Evolutionary conservation across 2,113 vertebrate species (phyloP).

Genomic region (Rhabdornis inornatus): DNA sequence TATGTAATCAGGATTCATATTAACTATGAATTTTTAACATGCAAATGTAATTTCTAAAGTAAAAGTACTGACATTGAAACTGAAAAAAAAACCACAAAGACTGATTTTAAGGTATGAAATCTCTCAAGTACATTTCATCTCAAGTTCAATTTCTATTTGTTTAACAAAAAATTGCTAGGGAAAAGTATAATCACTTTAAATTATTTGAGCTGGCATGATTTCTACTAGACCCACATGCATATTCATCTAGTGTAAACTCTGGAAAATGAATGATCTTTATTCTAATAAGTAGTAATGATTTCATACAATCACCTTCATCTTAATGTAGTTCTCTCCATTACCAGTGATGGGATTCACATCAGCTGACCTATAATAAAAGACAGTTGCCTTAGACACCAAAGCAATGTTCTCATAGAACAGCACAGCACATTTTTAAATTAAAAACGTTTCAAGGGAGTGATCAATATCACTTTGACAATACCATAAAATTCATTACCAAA

Average conservation of each 20-base stretch:
- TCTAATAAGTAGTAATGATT: slow-evolving; percentile 49
- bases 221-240: not conserved
- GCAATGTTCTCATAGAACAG: not conserved
- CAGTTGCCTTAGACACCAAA: slow-evolving; percentile 12
- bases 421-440: slow-evolving; percentile 25
- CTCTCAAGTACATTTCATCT: not conserved
- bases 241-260: not conserved
- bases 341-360: slow-evolving; percentile 18
- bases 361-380: slow-evolving; percentile 51
- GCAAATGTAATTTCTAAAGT: not conserved
- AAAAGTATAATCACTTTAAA: not conserved
- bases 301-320: slow-evolving; percentile 6
- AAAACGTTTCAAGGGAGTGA: not conserved
- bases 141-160: not conserved
- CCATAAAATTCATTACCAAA: not conserved
- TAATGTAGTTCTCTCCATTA: slow-evolving; percentile 24
- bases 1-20: not conserved
- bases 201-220: not conserved
- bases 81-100: not conserved
- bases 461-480: not conserved
- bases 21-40: not conserved
- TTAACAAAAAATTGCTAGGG: not conserved
- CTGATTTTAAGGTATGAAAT: not conserved
- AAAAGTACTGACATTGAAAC: not conserved
- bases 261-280: slow-evolving; percentile 35